phyloP scores from a whole-genome alignment of 1,140 invertebrate genomes.

The Lepidurus arcticus region DNA sequence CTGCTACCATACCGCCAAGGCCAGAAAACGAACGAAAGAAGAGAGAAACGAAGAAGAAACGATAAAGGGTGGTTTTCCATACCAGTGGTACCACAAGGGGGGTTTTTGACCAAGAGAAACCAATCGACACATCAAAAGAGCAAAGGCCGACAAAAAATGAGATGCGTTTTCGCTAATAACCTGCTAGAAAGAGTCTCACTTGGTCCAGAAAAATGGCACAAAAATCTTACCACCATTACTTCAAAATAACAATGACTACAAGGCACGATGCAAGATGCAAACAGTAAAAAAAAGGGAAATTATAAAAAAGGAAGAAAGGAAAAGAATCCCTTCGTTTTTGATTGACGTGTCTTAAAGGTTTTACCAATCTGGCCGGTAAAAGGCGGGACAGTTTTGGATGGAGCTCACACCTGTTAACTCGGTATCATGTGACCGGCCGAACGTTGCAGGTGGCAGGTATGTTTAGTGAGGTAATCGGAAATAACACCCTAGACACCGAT shows the following conservation, averaged over 20 bases:
- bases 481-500: background rate
- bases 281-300: constrained; percentile 3
- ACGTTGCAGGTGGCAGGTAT: constrained; percentile 6
- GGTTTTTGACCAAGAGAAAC: background rate
- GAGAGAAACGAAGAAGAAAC: background rate
- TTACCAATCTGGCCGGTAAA: background rate
- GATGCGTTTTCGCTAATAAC: background rate
- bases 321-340: background rate
- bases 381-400: background rate
- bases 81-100: background rate
- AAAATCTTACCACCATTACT: background rate
- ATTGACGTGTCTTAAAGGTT: background rate
- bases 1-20: constrained; percentile 20
- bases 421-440: constrained; percentile 2
- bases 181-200: background rate
- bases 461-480: constrained; percentile 17
- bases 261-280: background rate
- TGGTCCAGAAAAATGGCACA: background rate
- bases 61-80: constrained; percentile 15
- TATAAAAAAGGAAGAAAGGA: background rate
- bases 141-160: background rate
- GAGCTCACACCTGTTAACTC: constrained; percentile 1
- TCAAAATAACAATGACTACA: background rate
- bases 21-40: background rate
- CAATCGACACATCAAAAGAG: background rate